Evolutionary conservation across 2,888 invertebrate species (phyloP).

Genomic region (Napeogenes sylphis): DNA sequence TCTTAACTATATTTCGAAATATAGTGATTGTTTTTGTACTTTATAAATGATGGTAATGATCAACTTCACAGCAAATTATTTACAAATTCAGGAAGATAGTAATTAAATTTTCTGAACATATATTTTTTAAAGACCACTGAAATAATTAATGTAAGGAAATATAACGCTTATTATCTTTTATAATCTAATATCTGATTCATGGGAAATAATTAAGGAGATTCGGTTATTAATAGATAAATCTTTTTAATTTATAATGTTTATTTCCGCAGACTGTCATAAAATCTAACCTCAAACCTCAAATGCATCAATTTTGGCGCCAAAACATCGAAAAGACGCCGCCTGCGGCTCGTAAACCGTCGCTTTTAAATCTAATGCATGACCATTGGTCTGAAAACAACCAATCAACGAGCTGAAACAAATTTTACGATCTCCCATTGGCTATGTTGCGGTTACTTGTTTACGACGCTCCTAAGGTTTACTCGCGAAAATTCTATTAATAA

Average conservation of each 20-base stretch:
- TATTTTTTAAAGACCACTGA: too few relatives aligned
- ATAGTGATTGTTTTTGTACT: too few relatives aligned
- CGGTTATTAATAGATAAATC: too few relatives aligned
- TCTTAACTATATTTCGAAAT: too few relatives aligned
- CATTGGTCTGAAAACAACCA: slow-evolving; percentile 67
- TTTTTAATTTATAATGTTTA: slow-evolving; percentile 5
- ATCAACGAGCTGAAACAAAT: slow-evolving; percentile 62
- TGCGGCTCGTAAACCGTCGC: slow-evolving; percentile 72
- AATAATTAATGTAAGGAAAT: too few relatives aligned
- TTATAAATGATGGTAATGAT: too few relatives aligned
- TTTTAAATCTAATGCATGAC: slow-evolving; percentile 68
- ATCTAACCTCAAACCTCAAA: slow-evolving; percentile 19
- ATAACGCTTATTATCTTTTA: too few relatives aligned
- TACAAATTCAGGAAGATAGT: too few relatives aligned
- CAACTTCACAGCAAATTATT: too few relatives aligned
- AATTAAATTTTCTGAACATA: too few relatives aligned
- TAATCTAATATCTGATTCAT: too few relatives aligned
- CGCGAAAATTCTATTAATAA: slow-evolving; percentile 77
- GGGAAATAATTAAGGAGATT: too few relatives aligned
- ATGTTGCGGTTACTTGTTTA: slow-evolving; percentile 69
- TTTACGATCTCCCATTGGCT: slow-evolving; percentile 67
- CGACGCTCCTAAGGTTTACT: slow-evolving; percentile 71
- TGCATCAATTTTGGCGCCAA: slow-evolving; percentile 71
- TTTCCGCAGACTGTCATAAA: slow-evolving; percentile 17
- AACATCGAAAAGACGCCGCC: slow-evolving; percentile 70